Conservation (phyloP, 2,113 vertebrate species). For the Dromiciops gliroides region DNA sequence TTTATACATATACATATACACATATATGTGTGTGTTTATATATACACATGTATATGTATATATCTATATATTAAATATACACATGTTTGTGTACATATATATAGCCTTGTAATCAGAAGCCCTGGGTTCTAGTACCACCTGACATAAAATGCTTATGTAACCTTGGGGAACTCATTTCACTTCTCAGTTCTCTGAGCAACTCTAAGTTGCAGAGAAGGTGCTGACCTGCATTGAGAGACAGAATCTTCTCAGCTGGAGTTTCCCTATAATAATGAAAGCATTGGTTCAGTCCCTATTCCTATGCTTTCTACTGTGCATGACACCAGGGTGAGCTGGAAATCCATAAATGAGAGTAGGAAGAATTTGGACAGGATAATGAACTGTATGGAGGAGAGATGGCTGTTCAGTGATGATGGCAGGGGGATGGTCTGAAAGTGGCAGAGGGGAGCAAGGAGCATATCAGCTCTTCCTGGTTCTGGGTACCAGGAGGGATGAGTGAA, state of each 20-base stretch:
- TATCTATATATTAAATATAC: too few relatives aligned
- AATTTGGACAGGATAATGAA: neutral
- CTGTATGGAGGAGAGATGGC: neutral
- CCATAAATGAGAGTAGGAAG: neutral
- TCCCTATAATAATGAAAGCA: neutral
- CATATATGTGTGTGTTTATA: too few relatives aligned
- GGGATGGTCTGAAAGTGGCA: neutral
- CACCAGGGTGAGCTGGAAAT: neutral
- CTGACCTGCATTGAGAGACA: neutral
- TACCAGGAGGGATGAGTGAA: neutral
- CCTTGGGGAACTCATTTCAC: too few relatives aligned
- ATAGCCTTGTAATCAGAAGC: neutral
- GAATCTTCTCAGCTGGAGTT: neutral
- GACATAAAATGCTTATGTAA: neutral
- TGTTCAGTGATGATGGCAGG: neutral
- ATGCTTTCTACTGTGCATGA: neutral
- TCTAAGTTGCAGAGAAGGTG: neutral
- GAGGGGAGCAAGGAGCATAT: neutral
- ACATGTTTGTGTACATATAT: too few relatives aligned
- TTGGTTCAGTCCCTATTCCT: neutral
- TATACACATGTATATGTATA: too few relatives aligned
- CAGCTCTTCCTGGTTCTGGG: neutral
- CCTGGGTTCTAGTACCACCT: neutral
- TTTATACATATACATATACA: too few relatives aligned
- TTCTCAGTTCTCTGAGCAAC: neutral